Percentiles rank a stretch among this genome's conserved stretches.
These are phyloP conservation scores for Rana temporaria DNA, from an alignment of 2,113 vertebrate species.

Conservation along the genomic window DNA sequence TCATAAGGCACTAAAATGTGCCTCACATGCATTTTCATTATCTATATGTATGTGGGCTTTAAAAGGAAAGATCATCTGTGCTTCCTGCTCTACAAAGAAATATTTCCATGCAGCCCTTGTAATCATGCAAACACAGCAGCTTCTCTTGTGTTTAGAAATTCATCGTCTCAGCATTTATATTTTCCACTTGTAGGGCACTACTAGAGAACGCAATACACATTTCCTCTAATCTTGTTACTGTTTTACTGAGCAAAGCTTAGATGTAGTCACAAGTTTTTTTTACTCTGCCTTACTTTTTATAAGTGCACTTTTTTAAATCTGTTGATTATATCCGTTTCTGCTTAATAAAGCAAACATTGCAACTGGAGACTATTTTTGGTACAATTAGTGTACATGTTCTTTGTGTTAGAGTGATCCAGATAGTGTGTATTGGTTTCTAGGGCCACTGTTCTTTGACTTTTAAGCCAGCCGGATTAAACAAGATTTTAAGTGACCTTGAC, in stretches of 20 bases:
- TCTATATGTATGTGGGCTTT: conserved; percentile 8
- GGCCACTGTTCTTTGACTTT: conserved; percentile 31
- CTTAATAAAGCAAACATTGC: neutral
- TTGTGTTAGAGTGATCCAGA: conserved; percentile 3
- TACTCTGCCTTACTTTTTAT: neutral
- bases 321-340: neutral
- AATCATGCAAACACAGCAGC: conserved; percentile 50
- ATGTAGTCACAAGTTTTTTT: conserved; percentile 16
- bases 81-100: conserved; percentile 16
- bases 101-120: conserved; percentile 24
- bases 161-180: conserved; percentile 29
- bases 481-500: conserved; percentile 47
- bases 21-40: conserved; percentile 19
- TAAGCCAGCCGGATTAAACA: conserved; percentile 22
- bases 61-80: conserved; percentile 20
- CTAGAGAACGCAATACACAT: conserved; percentile 29
- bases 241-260: conserved; percentile 15
- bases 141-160: conserved; percentile 25
- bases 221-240: conserved; percentile 17
- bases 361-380: neutral
- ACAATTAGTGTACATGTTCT: neutral
- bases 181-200: conserved; percentile 20
- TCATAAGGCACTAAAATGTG: neutral
- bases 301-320: too few relatives aligned
- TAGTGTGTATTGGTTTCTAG: conserved; percentile 22